Evolutionary conservation across 2,888 invertebrate genomes (phyloP).

Genomic region (Baronia brevicornis): DNA sequence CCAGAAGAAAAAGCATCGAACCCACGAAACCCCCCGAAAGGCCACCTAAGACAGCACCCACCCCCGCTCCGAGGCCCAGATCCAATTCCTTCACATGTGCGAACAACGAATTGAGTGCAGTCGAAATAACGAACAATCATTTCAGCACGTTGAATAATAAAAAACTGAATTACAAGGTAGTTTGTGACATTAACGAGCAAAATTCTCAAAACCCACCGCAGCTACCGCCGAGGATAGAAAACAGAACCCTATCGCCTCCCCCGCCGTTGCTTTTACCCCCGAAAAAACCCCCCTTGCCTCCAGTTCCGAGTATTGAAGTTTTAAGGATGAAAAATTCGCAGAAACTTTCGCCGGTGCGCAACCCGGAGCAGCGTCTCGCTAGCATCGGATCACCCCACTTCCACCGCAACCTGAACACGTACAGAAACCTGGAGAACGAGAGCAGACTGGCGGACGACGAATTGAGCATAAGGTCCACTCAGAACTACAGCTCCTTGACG

Average conservation of each 20-base stretch:
- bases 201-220: conserved; percentile 59
- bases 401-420: conserved; percentile 75
- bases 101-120: conserved; percentile 57
- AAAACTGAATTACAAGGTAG: conserved; percentile 60
- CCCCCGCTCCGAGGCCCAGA: conserved; percentile 70
- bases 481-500: conserved; percentile 58
- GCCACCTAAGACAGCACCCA: conserved; percentile 77
- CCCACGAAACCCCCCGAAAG: conserved; percentile 78
- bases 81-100: conserved; percentile 73
- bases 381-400: conserved; percentile 79
- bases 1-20: conserved; percentile 75
- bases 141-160: conserved; percentile 64
- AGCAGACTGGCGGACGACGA: conserved; percentile 55
- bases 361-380: conserved; percentile 70
- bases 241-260: conserved; percentile 56
- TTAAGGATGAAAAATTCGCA: conserved; percentile 72
- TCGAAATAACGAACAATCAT: conserved; percentile 60
- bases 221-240: conserved; percentile 68
- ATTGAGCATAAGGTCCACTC: conserved; percentile 38
- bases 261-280: conserved; percentile 77
- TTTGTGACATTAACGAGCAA: conserved; percentile 64
- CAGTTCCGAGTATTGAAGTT: conserved; percentile 79
- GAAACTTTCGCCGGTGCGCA: conserved; percentile 55
- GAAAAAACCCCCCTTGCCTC: conserved; percentile 83
- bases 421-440: conserved; percentile 75